phyloP scores from a whole-genome alignment of 2,888 invertebrate species.

The Ornithoptera priamus region DNA sequence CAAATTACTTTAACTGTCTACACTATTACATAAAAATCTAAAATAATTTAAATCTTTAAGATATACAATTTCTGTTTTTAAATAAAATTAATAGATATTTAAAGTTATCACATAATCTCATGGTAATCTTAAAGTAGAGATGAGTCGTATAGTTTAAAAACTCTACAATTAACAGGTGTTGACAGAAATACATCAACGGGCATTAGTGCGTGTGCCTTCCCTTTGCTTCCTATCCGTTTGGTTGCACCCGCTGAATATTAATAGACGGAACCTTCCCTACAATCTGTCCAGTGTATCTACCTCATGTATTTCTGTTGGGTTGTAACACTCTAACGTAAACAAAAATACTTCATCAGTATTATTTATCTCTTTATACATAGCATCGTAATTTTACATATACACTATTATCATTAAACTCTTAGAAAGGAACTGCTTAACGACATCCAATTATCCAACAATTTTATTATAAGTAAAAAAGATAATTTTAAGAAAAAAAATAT shows the following conservation, averaged over 20 bases:
- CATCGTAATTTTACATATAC: neutral
- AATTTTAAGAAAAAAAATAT: too few relatives aligned
- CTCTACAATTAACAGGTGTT: constrained; percentile 37
- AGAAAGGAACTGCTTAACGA: neutral
- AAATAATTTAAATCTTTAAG: too few relatives aligned
- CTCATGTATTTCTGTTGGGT: constrained; percentile 16
- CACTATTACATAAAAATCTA: too few relatives aligned
- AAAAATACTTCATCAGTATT: constrained; percentile 4
- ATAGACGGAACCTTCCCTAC: constrained; percentile 13
- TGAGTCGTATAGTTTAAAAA: neutral
- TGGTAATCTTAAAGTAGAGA: neutral
- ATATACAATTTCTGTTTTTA: neutral
- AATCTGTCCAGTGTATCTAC: constrained; percentile 11
- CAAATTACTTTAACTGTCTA: too few relatives aligned
- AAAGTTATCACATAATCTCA: neutral
- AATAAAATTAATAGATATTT: neutral
- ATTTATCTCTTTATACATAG: neutral
- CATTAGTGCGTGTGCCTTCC: constrained; percentile 43
- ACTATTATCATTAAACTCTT: neutral
- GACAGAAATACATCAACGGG: constrained; percentile 42
- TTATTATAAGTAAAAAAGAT: too few relatives aligned
- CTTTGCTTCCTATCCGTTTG: constrained; percentile 54
- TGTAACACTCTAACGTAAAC: constrained; percentile 14
- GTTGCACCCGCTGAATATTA: constrained; percentile 55
- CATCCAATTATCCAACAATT: neutral